These are phyloP conservation scores for Tipula unca DNA, from an alignment of 2,888 invertebrate genomes.

Conservation along the genomic window DNA sequence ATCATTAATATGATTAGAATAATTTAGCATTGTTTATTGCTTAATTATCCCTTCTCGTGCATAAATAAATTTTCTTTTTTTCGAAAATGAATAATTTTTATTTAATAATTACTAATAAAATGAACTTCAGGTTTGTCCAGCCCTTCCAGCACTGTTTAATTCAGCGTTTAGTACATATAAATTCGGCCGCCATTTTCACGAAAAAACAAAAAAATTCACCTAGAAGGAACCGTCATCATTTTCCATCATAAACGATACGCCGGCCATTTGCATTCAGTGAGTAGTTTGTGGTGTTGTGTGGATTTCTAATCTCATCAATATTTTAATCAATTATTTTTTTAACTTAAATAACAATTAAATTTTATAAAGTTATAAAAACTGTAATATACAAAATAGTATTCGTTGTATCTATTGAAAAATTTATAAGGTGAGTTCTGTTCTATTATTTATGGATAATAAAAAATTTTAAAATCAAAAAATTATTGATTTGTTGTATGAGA, in stretches of 20 bases:
- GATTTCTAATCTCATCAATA: neutral
- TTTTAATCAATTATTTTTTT: neutral
- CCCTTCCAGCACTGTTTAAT: neutral
- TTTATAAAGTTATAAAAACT: neutral
- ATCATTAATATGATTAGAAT: no score
- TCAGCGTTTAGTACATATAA: neutral
- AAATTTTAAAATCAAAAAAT: neutral
- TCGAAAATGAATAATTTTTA: neutral
- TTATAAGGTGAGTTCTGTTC: neutral
- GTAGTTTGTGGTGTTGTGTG: slow-evolving; percentile 17
- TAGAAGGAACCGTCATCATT: neutral
- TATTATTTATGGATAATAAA: neutral
- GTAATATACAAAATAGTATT: neutral
- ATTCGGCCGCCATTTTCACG: neutral
- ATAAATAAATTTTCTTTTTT: neutral
- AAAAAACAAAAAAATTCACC: neutral
- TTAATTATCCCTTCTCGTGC: no score
- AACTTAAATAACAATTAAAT: neutral
- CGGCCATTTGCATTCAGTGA: slow-evolving; percentile 18
- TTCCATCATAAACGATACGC: neutral
- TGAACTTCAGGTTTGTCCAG: neutral
- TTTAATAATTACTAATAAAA: neutral
- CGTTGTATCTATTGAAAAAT: neutral
- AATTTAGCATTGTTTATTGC: no score
- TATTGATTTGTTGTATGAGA: neutral